Evolutionary conservation across 2,113 vertebrate species (phyloP).

Genomic region (Caloenas nicobarica): DNA sequence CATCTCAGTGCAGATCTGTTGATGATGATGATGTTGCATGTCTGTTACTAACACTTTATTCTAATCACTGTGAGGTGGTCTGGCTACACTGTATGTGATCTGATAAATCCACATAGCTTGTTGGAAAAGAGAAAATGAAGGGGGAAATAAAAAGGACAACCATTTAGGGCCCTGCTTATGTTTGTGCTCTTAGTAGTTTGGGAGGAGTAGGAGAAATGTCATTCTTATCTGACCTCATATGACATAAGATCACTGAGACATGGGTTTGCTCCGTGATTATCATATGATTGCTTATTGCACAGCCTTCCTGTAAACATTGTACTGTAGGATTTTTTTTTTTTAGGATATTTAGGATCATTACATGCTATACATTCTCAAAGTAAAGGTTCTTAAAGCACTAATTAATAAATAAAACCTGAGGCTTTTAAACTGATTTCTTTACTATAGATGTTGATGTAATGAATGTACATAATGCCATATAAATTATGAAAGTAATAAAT

Average conservation of each 20-base stretch:
- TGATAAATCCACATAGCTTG: background rate
- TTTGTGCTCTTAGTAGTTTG: background rate
- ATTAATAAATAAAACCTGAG: background rate
- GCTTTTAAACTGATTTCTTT: background rate
- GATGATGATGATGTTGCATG: background rate
- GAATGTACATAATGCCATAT: background rate
- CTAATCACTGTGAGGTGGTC: background rate
- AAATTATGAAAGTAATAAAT: background rate
- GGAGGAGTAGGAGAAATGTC: background rate
- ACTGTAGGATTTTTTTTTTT: background rate
- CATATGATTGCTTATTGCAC: background rate
- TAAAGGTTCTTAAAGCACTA: background rate
- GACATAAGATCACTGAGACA: background rate
- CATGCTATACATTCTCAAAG: background rate
- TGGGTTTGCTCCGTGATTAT: background rate
- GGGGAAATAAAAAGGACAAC: background rate
- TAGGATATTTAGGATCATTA: background rate
- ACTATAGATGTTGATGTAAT: background rate
- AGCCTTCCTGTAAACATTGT: background rate
- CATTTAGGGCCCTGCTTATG: background rate
- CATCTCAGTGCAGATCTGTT: background rate
- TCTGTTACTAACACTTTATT: background rate
- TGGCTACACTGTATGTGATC: background rate
- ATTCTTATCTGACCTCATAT: background rate
- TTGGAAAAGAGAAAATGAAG: background rate